Conservation (phyloP, 2,797 vertebrate species). For the Schizothorax lantsangensis region DNA sequence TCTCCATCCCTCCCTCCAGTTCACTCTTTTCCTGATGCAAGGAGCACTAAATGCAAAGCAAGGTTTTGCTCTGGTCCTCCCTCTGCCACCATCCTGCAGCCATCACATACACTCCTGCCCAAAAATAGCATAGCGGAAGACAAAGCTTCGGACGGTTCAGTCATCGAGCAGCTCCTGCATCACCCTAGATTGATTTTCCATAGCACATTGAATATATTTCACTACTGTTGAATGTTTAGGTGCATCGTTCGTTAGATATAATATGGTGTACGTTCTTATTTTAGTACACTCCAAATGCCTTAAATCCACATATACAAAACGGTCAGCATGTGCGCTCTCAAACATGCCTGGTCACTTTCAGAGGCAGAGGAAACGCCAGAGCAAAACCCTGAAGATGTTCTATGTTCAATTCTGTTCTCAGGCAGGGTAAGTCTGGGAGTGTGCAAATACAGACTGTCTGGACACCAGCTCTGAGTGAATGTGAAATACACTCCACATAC, state of each 20-base stretch:
- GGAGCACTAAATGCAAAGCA: constrained; percentile 47
- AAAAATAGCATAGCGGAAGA: constrained; percentile 11
- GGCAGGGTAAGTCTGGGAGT: constrained; percentile 31
- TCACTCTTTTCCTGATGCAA: constrained; percentile 24
- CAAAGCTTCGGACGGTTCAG: background rate
- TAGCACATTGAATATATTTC: constrained; percentile 38
- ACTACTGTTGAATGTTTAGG: constrained; percentile 40
- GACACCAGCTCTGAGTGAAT: constrained; percentile 56
- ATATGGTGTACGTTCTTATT: constrained; percentile 9
- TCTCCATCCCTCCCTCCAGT: background rate
- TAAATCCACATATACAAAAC: constrained; percentile 42
- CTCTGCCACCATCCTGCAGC: constrained; percentile 15
- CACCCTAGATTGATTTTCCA: constrained; percentile 11
- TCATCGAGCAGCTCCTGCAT: constrained; percentile 22
- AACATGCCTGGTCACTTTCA: constrained; percentile 26
- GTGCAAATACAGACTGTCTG: constrained; percentile 24
- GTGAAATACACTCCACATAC: constrained; percentile 51
- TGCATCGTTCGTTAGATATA: constrained; percentile 8
- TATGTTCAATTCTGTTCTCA: constrained; percentile 46
- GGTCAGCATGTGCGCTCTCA: constrained; percentile 32
- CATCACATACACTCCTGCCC: background rate
- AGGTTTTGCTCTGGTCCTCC: constrained; percentile 52
- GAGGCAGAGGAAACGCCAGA: constrained; percentile 36
- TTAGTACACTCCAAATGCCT: constrained; percentile 55
- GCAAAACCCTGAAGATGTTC: constrained; percentile 40